A percentile compares a stretch with the other conserved stretches of the same genome.
Conservation (phyloP, 30 jellyfish, hydroid and myxozoan genomes). For the Pelagia noctiluca region DNA sequence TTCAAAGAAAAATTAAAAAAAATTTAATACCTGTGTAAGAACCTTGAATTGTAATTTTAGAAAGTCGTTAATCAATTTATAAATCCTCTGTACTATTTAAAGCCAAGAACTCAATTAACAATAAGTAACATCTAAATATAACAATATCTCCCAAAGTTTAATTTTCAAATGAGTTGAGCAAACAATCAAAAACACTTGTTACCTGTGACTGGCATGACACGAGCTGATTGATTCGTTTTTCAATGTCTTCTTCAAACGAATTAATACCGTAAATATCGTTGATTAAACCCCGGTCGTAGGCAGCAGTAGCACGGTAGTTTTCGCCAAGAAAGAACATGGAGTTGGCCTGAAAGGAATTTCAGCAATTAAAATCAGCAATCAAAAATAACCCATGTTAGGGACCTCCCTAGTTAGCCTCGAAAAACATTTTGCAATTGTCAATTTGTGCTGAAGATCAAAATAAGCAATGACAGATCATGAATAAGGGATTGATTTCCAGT, state of each 20-base stretch:
- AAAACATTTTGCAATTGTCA: too few relatives aligned
- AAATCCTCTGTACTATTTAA: too few relatives aligned
- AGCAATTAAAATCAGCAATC: too few relatives aligned
- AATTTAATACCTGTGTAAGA: too few relatives aligned
- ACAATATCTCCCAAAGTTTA: too few relatives aligned
- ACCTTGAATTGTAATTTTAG: too few relatives aligned
- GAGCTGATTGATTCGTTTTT: slow-evolving; percentile 67
- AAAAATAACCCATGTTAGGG: not conserved
- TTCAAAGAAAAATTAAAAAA: too few relatives aligned
- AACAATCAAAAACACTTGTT: not conserved
- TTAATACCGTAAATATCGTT: slow-evolving; percentile 86
- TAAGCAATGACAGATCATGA: too few relatives aligned
- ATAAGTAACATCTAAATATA: too few relatives aligned
- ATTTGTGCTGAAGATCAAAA: too few relatives aligned
- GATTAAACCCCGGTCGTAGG: slow-evolving; percentile 88
- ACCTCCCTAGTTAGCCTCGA: not conserved
- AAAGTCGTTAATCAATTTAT: not conserved
- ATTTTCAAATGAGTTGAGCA: not conserved
- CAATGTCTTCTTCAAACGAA: slow-evolving; percentile 87
- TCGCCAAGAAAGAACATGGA: slow-evolving; percentile 84
- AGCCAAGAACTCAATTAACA: too few relatives aligned
- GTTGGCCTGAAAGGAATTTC: slow-evolving; percentile 70
- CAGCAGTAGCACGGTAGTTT: slow-evolving; percentile 79
- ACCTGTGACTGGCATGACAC: slow-evolving; percentile 68
- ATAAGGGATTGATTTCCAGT: too few relatives aligned